Base-by-base conservation (phyloP, 2,888 invertebrate genomes). In the Timema cristinae region DNA sequence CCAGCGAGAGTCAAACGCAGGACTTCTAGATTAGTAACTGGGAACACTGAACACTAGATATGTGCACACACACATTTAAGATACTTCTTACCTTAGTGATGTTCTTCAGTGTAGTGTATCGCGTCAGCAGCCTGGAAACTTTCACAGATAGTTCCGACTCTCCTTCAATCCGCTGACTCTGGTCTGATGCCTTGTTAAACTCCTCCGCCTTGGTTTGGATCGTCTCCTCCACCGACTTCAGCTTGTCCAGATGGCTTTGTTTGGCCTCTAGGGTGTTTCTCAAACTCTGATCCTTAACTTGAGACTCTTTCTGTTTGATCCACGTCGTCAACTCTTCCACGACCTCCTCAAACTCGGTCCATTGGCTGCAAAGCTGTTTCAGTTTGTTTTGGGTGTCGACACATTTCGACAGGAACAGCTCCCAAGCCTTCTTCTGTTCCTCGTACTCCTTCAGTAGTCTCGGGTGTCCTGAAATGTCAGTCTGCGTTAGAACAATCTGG, bases 231-330 rank as follows among this genome's bases (percentile, higher is more conserved):
- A 93, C 84, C 66, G 86, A 85, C 76, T 89, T 89, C 0, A 97
- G 84, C 81, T 93, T 93, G 71, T 90, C 88, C 70, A 95, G 83
- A 81, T 95, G 93, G 9, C 86, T 85, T 75, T 88, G 85, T 82
- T 97, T 97, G 4, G 93, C 88, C 76, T 93, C 93, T 51, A 93
- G 88, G 6, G 91, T 93, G 79, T 90, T 94, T 81, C 93, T 94
- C 2, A 96, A 85, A 76, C 93, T 93, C 82, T 95, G 95, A 80
- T 95, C 95, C 81, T 95, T 93, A 0, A 96, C 88, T 79, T 91
- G 90, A 68, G 87, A 87, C 82, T 97, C 97, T 79, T 92, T 92
- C 69, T 90, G 86, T 80, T 93, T 94, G 68, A 95, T 85, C 97
- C 97, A 97, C 67, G 88, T 86, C 78, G 91, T 92, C 2, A 97